Evolutionary conservation across 2,113 vertebrate species (phyloP).

Genomic region (Axis porcinus): DNA sequence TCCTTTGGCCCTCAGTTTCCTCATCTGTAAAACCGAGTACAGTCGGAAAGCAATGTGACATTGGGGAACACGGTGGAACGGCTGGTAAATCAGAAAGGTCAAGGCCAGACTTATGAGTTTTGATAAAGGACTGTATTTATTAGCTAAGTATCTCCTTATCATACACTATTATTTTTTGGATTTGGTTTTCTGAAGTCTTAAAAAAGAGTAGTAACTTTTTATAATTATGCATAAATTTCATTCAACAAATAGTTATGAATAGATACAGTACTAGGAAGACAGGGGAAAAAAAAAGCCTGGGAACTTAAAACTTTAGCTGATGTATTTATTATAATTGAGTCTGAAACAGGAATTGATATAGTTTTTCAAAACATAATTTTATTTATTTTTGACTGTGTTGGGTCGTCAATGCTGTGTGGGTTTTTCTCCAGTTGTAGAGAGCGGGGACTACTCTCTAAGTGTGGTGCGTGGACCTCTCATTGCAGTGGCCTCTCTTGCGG

Average conservation of each 20-base stretch:
- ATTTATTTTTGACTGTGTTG: neutral
- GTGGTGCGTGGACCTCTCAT: neutral
- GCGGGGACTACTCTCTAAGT: neutral
- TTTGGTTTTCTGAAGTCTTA: neutral
- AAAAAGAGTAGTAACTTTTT: neutral
- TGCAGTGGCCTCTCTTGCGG: neutral
- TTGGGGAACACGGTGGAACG: neutral
- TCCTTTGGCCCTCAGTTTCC: neutral
- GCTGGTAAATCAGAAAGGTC: neutral
- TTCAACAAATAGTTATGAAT: neutral
- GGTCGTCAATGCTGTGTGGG: neutral
- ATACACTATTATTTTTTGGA: neutral
- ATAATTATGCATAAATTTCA: neutral
- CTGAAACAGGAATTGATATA: neutral
- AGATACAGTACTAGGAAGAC: neutral
- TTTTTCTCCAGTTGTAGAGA: neutral
- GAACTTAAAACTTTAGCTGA: neutral
- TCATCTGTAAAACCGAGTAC: neutral
- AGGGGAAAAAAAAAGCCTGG: neutral
- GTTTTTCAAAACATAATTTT: neutral
- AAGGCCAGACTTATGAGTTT: neutral
- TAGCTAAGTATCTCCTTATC: neutral
- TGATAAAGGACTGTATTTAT: neutral
- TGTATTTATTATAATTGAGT: neutral
- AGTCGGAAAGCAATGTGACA: neutral